These are phyloP conservation scores for Lepidurus arcticus DNA, from an alignment of 1,140 invertebrate species.

Conservation along the genomic window DNA sequence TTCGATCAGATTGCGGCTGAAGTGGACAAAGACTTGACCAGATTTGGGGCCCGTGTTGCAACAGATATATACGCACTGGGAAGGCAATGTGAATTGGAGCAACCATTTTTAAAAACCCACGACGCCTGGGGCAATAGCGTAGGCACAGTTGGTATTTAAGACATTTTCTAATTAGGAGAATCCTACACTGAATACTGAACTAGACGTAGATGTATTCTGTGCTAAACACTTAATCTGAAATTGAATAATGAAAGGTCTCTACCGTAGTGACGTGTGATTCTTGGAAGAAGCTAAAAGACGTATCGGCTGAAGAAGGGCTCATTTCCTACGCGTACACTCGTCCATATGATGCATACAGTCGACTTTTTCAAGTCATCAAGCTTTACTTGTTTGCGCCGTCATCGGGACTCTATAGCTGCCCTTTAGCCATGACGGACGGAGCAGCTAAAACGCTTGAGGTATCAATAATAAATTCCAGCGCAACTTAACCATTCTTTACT, in stretches of 20 bases:
- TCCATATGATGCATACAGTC: slow-evolving; percentile 48
- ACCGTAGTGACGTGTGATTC: slow-evolving; percentile 48
- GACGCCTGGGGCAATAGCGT: slow-evolving; percentile 54
- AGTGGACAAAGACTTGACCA: slow-evolving; percentile 46
- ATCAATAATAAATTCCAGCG: not conserved
- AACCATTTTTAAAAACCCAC: slow-evolving; percentile 48
- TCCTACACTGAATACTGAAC: not conserved
- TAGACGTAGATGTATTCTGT: too few relatives aligned
- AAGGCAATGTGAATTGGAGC: slow-evolving; percentile 51
- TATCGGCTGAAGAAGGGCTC: slow-evolving; percentile 55
- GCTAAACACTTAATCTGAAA: too few relatives aligned
- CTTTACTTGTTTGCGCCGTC: slow-evolving; percentile 52
- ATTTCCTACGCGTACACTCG: slow-evolving; percentile 54
- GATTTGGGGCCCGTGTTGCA: slow-evolving; percentile 49
- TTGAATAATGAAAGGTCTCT: slow-evolving; percentile 31
- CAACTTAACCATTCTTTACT: not conserved
- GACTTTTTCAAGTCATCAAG: slow-evolving; percentile 55
- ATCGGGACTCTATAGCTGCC: slow-evolving; percentile 54
- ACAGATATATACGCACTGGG: slow-evolving; percentile 50
- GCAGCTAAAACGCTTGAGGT: slow-evolving; percentile 53
- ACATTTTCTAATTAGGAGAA: not conserved
- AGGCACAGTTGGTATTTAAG: slow-evolving; percentile 46
- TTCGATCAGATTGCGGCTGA: slow-evolving; percentile 39
- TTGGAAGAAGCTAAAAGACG: slow-evolving; percentile 53
- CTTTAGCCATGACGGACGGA: slow-evolving; percentile 60